A percentile compares a stretch with the other conserved stretches of the same genome.
These are phyloP conservation scores for Lacerta agilis DNA, from an alignment of 2,797 vertebrate genomes.

Conservation along the genomic window DNA sequence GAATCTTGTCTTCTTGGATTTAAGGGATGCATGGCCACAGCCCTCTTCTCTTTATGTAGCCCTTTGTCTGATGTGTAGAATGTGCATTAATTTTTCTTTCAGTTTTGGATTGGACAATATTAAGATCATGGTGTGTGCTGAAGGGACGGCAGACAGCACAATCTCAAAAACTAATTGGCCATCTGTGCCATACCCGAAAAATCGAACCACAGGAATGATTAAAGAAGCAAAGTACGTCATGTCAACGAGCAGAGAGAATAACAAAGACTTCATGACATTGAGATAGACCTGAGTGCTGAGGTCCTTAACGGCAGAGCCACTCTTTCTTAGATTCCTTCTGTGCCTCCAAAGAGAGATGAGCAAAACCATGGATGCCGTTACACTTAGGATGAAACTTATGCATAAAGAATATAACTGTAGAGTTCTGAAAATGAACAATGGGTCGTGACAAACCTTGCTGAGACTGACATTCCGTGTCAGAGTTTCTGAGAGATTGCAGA, in stretches of 20 bases:
- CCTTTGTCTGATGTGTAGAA: neutral
- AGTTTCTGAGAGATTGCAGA: constrained; percentile 47
- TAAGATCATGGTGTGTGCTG: constrained; percentile 51
- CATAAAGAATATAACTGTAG: neutral
- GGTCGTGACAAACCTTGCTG: too few species aligned
- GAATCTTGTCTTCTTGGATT: neutral
- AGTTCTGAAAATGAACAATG: rapidly evolving
- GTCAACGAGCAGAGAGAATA: neutral
- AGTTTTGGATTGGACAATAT: constrained; percentile 60
- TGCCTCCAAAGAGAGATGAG: neutral
- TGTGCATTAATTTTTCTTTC: constrained; percentile 31
- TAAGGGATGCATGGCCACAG: constrained; percentile 42
- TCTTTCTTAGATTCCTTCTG: neutral
- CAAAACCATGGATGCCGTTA: neutral
- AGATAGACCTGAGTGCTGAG: neutral
- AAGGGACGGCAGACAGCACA: constrained; percentile 38
- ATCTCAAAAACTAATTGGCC: constrained; percentile 36
- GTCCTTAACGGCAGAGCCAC: neutral
- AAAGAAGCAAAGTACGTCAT: neutral
- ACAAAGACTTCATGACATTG: neutral
- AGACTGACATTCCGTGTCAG: neutral
- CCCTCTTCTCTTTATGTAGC: neutral
- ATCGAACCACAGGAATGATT: constrained; percentile 30
- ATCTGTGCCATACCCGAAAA: constrained; percentile 6
- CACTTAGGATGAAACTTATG: neutral